Evolutionary conservation across 1,140 invertebrate species (phyloP), one percentile per base, ranked within the genome.

Genomic region (Physella acuta): DNA sequence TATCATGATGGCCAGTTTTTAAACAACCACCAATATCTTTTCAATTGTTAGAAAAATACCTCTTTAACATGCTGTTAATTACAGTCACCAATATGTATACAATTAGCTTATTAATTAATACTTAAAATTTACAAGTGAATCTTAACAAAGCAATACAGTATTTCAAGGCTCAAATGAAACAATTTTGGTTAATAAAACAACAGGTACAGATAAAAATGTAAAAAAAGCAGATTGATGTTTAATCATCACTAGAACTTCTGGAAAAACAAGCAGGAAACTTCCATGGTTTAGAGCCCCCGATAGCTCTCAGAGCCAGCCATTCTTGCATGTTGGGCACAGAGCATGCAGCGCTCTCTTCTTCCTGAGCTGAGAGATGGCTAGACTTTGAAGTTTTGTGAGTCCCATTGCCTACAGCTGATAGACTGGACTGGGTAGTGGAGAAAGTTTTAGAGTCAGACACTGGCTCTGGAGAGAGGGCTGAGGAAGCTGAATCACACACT

Each of bases 231-330:
- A 44, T 55, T 26, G 11, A 60, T 17, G 20, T 5, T 65, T 34
- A 68, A 37, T 68, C 66, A 31, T 59, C 66, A 68, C 66, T 60
- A 26, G 66, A 59, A 36, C 56, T 68, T 51, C 56, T 59, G 16
- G 66, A 68, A 36, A 68, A 68, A 30, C 66, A 68, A 17, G 55
- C 66, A 16, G 66, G 56, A 33, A 68, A 68, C 33, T 68, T 68
- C 66, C 66, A 68, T 33, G 34, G 56, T 52, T 68, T 68, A 31
- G 66, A 59, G 5, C 76, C 79, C 0, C 82, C 82, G 30, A 80
- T 76, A 26, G 81, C 77, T 36, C 82, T 73, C 1, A 82, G 72
- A 20, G 76, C 72, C 64, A 82, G 66, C 82, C 82, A 84, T 14
- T 84, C 80, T 11, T 80, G 75, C 17, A 73, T 74, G 72, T 84